These are phyloP conservation scores for Corythornis madagascariensis DNA, from an alignment of 2,113 vertebrate genomes.

Conservation along the genomic window DNA sequence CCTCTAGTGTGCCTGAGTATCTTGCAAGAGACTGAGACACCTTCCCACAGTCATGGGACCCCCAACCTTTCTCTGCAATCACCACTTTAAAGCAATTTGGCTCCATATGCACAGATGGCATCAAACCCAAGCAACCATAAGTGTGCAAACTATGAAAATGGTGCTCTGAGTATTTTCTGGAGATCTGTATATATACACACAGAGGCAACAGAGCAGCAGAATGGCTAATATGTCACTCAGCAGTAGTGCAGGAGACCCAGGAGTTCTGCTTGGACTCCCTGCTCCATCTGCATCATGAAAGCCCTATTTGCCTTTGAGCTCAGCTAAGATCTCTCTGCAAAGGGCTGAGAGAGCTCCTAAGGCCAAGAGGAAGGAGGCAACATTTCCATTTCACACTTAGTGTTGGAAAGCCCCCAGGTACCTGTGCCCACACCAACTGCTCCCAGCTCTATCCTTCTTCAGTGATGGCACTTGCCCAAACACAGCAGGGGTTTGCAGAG, in stretches of 20 bases:
- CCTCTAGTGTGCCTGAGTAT: not conserved
- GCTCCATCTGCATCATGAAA: not conserved
- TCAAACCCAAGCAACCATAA: not conserved
- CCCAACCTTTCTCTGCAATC: not conserved
- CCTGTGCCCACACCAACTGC: not conserved
- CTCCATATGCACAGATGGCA: accelerated
- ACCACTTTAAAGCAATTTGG: not conserved
- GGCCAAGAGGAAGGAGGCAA: not conserved
- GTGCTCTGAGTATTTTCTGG: not conserved
- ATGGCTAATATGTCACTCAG: not conserved
- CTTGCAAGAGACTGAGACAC: not conserved
- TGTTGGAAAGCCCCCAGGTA: not conserved
- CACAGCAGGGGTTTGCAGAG: not conserved
- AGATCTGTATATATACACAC: accelerated
- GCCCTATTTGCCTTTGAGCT: not conserved
- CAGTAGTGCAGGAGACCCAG: not conserved
- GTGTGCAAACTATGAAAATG: accelerated
- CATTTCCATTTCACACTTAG: not conserved
- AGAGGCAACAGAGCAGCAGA: not conserved
- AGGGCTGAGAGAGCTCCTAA: not conserved
- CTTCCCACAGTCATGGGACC: accelerated
- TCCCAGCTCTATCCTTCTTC: not conserved
- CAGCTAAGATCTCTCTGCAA: not conserved
- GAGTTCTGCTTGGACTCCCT: not conserved
- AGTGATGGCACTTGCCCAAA: accelerated